Percentiles rank a stretch among this genome's conserved stretches.
Evolutionary conservation across 2,797 vertebrate species (phyloP).

Genomic region (Cuculus canorus): DNA sequence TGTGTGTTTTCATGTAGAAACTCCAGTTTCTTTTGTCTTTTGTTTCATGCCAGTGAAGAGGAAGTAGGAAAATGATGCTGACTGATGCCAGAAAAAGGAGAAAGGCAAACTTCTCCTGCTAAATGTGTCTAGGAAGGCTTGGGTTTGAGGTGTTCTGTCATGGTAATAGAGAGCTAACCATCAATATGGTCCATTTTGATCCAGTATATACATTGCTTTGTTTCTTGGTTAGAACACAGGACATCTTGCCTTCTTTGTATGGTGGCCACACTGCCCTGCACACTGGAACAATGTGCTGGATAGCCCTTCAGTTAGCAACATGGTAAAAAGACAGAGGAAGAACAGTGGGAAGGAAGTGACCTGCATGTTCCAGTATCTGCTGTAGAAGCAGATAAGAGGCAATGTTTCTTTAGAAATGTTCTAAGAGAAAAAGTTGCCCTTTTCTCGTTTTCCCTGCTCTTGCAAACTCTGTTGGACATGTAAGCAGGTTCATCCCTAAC

Average conservation of each 20-base stretch:
- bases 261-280: neutral
- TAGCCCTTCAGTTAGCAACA: neutral
- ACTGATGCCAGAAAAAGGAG: neutral
- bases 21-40: neutral
- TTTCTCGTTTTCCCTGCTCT: neutral
- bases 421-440: neutral
- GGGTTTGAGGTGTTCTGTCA: neutral
- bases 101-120: neutral
- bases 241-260: neutral
- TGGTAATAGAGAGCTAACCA: neutral
- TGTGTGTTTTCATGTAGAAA: neutral
- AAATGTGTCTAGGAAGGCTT: neutral
- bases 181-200: neutral
- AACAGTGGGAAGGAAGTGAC: neutral
- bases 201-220: neutral
- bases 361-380: neutral
- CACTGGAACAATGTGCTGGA: neutral
- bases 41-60: neutral
- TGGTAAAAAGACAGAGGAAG: neutral
- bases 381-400: neutral
- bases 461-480: neutral
- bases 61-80: neutral
- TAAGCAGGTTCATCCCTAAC: neutral
- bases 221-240: neutral
- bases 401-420: neutral